Conservation (phyloP, 2,888 invertebrate species). For the Scotopteryx bipunctaria region DNA sequence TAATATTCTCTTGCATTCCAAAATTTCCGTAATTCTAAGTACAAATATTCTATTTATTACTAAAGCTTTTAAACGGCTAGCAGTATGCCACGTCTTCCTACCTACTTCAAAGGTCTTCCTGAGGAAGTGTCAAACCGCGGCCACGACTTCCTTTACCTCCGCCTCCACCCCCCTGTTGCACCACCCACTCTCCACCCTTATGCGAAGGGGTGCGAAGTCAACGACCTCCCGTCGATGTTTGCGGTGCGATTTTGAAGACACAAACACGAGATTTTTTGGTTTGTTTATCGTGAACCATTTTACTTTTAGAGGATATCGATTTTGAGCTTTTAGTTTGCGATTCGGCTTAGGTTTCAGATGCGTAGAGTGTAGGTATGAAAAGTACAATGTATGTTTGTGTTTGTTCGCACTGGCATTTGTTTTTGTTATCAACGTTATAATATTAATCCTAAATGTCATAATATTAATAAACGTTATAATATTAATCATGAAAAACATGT, state of each 20-base stretch:
- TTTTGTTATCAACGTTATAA: no score
- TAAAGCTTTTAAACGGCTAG: constrained; percentile 10
- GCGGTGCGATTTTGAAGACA: constrained; percentile 75
- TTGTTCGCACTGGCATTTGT: background rate
- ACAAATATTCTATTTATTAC: no score
- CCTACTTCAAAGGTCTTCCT: constrained; percentile 78
- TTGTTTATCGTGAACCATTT: constrained; percentile 59
- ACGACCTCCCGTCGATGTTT: constrained; percentile 70
- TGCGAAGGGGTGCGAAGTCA: constrained; percentile 61
- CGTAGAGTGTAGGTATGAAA: background rate
- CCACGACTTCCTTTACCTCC: constrained; percentile 66
- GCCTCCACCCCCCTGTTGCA: constrained; percentile 45
- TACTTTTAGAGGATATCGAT: constrained; percentile 61
- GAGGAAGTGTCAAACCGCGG: constrained; percentile 82
- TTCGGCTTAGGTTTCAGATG: constrained; percentile 31
- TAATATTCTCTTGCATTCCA: no score
- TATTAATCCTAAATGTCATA: no score
- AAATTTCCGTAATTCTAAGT: no score
- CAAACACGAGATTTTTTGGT: constrained; percentile 69
- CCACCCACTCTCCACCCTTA: constrained; percentile 39
- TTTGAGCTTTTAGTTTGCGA: constrained; percentile 46
- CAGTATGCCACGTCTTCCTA: constrained; percentile 51
- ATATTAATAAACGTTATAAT: no score
- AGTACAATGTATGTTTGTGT: background rate
- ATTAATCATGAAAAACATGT: no score